Evolutionary conservation across 1,140 invertebrate species (phyloP).

Genomic region (Ditylenchus dipsaci): DNA sequence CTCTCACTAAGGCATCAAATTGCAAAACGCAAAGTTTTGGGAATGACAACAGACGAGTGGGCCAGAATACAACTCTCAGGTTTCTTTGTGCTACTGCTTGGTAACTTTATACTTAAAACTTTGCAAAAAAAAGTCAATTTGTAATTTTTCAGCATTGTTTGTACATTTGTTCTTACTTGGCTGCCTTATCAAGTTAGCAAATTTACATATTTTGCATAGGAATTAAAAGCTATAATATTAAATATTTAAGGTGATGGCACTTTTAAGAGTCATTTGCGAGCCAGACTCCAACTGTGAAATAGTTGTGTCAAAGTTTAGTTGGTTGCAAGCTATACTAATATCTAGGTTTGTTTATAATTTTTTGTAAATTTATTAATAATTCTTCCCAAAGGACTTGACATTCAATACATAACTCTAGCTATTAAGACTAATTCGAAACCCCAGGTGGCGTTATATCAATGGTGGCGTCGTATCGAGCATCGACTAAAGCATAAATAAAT

Average conservation of each 20-base stretch:
- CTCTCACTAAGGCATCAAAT: constrained; percentile 43
- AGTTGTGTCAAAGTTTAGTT: constrained; percentile 40
- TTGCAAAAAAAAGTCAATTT: no score
- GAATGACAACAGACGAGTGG: constrained; percentile 24
- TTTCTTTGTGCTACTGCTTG: constrained; percentile 42
- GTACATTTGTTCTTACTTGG: constrained; percentile 51
- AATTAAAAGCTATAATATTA: constrained; percentile 21
- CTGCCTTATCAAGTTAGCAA: constrained; percentile 47
- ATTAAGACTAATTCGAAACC: no score
- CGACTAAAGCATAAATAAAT: no score
- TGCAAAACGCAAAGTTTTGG: constrained; percentile 34
- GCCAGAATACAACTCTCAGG: constrained; percentile 38
- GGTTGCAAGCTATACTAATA: constrained; percentile 51
- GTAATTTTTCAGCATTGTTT: constrained; percentile 31
- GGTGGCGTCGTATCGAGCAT: no score
- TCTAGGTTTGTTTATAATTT: constrained; percentile 47
- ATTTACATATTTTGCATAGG: neutral
- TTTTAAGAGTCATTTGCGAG: constrained; percentile 44
- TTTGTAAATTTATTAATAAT: no score
- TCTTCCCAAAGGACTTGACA: neutral
- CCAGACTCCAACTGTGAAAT: constrained; percentile 32
- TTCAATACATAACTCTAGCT: neutral
- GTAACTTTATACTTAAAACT: no score
- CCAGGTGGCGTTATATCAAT: no score
- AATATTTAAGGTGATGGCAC: constrained; percentile 34